Percentiles rank a stretch among this genome's conserved stretches.
Conservation (phyloP, 2,888 invertebrate species). For the Drosophila incognita region DNA sequence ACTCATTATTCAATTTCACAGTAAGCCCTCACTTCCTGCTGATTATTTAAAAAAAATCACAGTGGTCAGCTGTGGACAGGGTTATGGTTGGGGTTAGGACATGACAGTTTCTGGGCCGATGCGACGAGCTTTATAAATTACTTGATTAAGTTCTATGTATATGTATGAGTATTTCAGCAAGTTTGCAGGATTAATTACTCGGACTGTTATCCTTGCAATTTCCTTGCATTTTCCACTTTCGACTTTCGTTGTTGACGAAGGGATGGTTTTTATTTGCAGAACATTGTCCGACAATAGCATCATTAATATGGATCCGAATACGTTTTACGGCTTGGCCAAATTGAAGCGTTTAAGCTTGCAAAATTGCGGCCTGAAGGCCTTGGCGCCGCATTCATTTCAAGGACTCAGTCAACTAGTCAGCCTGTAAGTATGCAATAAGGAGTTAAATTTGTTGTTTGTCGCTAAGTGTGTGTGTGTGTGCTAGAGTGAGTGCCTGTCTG, state of each 20-base stretch:
- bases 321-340: constrained; percentile 86
- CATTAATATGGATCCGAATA: constrained; percentile 88
- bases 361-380: constrained; percentile 85
- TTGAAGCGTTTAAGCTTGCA: constrained; percentile 85
- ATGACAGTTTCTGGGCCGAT: constrained; percentile 23
- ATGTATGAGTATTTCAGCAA: constrained; percentile 49
- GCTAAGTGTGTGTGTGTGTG: constrained; percentile 19
- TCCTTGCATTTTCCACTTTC: constrained; percentile 53
- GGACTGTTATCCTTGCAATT: constrained; percentile 73
- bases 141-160: constrained; percentile 66
- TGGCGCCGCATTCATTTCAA: constrained; percentile 84
- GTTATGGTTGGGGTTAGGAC: constrained; percentile 10
- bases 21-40: constrained; percentile 15
- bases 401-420: constrained; percentile 83
- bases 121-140: constrained; percentile 63
- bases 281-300: constrained; percentile 91
- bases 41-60: constrained; percentile 52
- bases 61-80: constrained; percentile 54
- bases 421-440: constrained; percentile 83
- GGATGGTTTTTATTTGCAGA: constrained; percentile 71
- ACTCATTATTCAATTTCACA: constrained; percentile 81
- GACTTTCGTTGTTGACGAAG: constrained; percentile 75
- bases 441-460: constrained; percentile 38
- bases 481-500: constrained; percentile 27
- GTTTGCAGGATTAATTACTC: constrained; percentile 73